Percentiles rank a stretch among this genome's conserved stretches.
Evolutionary conservation across 2,888 invertebrate genomes (phyloP).

Genomic region (Dicyrtomina minuta): DNA sequence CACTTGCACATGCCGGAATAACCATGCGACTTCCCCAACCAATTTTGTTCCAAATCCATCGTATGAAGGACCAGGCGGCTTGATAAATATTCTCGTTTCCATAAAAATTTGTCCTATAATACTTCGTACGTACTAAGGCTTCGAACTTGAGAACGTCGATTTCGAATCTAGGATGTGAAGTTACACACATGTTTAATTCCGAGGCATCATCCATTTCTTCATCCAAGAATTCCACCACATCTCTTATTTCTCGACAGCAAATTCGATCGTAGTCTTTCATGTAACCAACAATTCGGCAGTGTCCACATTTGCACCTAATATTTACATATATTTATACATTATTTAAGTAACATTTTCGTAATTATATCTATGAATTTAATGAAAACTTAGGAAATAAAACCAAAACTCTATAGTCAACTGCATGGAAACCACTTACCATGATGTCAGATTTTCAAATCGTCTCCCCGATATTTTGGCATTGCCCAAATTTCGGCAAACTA

Average conservation of each 20-base stretch:
- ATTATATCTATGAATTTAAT: too few species aligned
- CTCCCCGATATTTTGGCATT: constrained; percentile 23
- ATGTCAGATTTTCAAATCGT: not conserved
- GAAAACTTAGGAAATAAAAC: too few species aligned
- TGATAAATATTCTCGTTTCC: constrained; percentile 1
- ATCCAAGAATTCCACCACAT: constrained; percentile 33
- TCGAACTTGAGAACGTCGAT: constrained; percentile 34
- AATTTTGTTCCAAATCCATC: constrained; percentile 39
- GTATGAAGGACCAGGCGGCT: constrained; percentile 31
- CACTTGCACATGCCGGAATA: constrained; percentile 39
- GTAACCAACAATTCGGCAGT: constrained; percentile 25
- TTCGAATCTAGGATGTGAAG: constrained; percentile 39
- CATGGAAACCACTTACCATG: constrained; percentile 28
- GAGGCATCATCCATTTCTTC: constrained; percentile 37
- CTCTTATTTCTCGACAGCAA: constrained; percentile 41
- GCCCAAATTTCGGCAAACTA: constrained; percentile 39
- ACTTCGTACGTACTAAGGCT: constrained; percentile 28
- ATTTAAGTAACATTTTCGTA: not conserved
- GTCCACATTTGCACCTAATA: constrained; percentile 42
- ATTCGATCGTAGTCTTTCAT: constrained; percentile 39
- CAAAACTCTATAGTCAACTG: too few species aligned
- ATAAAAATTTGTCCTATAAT: constrained; percentile 13
- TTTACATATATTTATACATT: not conserved
- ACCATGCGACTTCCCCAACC: constrained; percentile 33
- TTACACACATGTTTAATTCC: constrained; percentile 33